These are phyloP conservation scores for Pteronura brasiliensis DNA, from an alignment of 2,113 vertebrate species.

Conservation along the genomic window DNA sequence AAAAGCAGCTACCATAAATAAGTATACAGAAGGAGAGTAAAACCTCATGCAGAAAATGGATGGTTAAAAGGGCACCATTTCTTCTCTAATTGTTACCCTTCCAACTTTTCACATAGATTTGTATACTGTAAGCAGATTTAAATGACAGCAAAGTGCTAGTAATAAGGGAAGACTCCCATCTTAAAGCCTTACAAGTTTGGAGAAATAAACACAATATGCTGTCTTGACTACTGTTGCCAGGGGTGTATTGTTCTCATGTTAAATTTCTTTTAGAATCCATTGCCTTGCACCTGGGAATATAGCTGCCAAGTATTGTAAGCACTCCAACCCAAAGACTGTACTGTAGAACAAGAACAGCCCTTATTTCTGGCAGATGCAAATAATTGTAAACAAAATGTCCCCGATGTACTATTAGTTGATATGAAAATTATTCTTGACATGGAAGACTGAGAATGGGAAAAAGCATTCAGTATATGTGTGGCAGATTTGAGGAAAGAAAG, in stretches of 20 bases:
- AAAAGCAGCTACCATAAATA: not conserved
- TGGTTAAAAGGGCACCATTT: conserved; percentile 13
- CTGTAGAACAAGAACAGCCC: not conserved
- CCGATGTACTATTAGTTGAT: not conserved
- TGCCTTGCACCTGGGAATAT: conserved; percentile 42
- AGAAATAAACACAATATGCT: not conserved
- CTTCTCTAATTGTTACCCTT: conserved; percentile 43
- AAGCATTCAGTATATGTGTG: not conserved
- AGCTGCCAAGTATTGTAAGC: conserved; percentile 28
- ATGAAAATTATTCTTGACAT: conserved; percentile 27
- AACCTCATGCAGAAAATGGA: not conserved
- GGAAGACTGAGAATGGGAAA: not conserved
- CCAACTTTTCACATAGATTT: not conserved
- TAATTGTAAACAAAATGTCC: conserved; percentile 3
- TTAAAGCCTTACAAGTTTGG: not conserved
- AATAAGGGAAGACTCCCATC: not conserved
- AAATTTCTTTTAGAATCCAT: conserved; percentile 50
- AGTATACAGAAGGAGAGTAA: not conserved
- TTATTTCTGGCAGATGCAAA: not conserved
- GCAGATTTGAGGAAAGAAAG: not conserved
- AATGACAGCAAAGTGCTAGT: conserved; percentile 24
- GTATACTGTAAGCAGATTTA: conserved; percentile 1
- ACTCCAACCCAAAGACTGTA: not conserved
- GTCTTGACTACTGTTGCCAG: conserved; percentile 43
- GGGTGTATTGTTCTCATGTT: conserved; percentile 36